These are phyloP conservation scores for Chionodraco myersi DNA, from an alignment of 2,113 vertebrate species.

Conservation along the genomic window DNA sequence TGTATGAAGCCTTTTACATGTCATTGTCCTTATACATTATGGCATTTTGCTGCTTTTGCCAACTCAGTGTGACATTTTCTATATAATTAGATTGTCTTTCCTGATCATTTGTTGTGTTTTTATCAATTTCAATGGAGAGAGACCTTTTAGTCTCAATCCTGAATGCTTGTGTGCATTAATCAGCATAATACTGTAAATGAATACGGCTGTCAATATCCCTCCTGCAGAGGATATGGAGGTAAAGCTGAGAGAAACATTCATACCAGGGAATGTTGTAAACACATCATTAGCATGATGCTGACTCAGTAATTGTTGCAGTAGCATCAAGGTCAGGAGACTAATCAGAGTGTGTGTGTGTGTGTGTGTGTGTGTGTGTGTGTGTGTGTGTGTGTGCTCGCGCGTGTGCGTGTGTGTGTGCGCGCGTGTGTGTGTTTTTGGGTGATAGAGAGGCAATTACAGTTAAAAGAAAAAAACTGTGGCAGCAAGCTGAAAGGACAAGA, in stretches of 20 bases:
- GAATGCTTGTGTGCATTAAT: background rate
- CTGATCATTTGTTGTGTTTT: background rate
- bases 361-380: conserved; percentile 6
- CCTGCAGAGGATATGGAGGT: background rate
- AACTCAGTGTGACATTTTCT: background rate
- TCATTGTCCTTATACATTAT: background rate
- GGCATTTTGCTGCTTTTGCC: background rate
- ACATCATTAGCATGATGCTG: conserved; percentile 55
- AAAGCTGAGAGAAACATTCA: conserved; percentile 8
- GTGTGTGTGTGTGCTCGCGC: conserved; percentile 6
- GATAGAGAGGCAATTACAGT: conserved; percentile 20
- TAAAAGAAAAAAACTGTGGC: background rate
- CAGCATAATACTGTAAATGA: background rate
- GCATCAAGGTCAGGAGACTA: conserved; percentile 64
- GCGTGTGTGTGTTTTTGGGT: background rate
- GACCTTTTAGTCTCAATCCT: background rate
- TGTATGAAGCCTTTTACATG: background rate
- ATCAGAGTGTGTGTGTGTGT: conserved; percentile 27
- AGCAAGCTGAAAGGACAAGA: conserved; percentile 16
- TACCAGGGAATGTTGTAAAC: conserved; percentile 36
- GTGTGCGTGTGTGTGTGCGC: conserved; percentile 4
- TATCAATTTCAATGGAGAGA: background rate
- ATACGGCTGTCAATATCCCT: background rate
- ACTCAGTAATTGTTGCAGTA: conserved; percentile 59
- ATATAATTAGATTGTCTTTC: background rate